Base-by-base conservation (phyloP, 2,797 vertebrate species). In the Oreochromis mossambicus region DNA sequence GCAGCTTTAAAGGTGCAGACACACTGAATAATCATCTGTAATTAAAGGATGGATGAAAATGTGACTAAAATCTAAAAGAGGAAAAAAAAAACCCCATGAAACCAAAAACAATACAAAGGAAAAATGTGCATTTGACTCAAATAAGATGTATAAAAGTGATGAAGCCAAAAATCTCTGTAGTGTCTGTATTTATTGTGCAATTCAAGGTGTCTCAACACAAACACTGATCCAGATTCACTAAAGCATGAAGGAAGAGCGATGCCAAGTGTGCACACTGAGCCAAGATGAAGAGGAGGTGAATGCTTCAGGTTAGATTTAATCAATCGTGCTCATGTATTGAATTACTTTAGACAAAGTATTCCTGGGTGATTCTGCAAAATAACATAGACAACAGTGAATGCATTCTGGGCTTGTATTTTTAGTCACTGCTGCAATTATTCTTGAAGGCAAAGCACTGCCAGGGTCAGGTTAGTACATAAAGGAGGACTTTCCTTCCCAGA, bases 171-270 rank as follows among this genome's bases (percentile, higher is more conserved):
- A 73, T 55, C 24, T 73, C 26, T 32, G 68, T 46, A 41, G 75
- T 63, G 78, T n/a, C 51, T 13, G 77, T 58, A 61, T 68, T 73
- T 73, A 24, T 15, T 15, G 13, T 29, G 11, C 55, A 82, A 24
- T 50, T 73, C 43, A 73, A 73, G 68, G 43, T 73, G 68, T 48
- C 24, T 19, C 46, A 50, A 32, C 17, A 75, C 43, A 29, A 75
- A 48, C 55, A 46, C 41, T 34, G 76, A 91, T 83, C 87, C 84
- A 88, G 87, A 82, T 80, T 86, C 87, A 87, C 80, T 73, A 7
- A 80, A 66, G 75, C 58, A 63, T 24, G 26, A 29, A 29, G 9
- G 15, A 66, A 48, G 41, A 56, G 70, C 41, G 4, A 46, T 21
- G 13, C 15, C 8, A 7, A 6, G 36, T 48, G 36, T 70, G 55